phyloP scores from a whole-genome alignment of 1,140 invertebrate genomes.

The Lepidostoma basale region DNA sequence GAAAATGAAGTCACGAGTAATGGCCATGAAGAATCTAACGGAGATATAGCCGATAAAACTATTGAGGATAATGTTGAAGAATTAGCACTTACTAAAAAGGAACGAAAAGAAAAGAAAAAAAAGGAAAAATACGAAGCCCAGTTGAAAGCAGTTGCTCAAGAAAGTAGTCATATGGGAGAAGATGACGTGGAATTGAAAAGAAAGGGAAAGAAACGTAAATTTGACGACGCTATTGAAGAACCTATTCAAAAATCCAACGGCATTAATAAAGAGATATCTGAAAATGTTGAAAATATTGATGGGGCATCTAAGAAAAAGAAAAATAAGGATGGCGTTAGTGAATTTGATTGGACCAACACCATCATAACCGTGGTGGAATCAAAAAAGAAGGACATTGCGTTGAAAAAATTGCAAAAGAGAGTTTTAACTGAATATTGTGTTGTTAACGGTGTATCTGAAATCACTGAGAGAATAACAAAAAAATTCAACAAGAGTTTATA shows the following conservation, averaged over 20 bases:
- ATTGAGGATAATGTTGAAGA: slow-evolving; percentile 48
- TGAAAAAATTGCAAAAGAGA: slow-evolving; percentile 43
- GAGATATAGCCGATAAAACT: slow-evolving; percentile 29
- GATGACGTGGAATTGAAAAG: slow-evolving; percentile 47
- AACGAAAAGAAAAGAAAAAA: slow-evolving; percentile 63
- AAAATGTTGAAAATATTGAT: neutral
- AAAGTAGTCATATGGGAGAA: slow-evolving; percentile 32
- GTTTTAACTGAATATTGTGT: slow-evolving; percentile 40
- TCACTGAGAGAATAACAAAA: slow-evolving; percentile 37
- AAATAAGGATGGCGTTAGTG: slow-evolving; percentile 33
- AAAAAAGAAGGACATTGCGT: slow-evolving; percentile 34
- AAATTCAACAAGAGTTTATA: slow-evolving; percentile 38
- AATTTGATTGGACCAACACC: slow-evolving; percentile 29
- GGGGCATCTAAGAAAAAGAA: slow-evolving; percentile 35
- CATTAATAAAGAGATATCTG: slow-evolving; percentile 16
- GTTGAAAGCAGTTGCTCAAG: slow-evolving; percentile 47
- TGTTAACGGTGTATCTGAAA: slow-evolving; percentile 2
- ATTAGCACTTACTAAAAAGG: slow-evolving; percentile 59
- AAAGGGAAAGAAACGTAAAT: slow-evolving; percentile 50
- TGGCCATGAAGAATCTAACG: slow-evolving; percentile 47
- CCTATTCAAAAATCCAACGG: too few relatives aligned
- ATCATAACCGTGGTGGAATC: slow-evolving; percentile 30
- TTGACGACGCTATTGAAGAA: slow-evolving; percentile 53
- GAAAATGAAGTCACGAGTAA: slow-evolving; percentile 40
- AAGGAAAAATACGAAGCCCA: slow-evolving; percentile 59